These are phyloP conservation scores for Mustela nigripes DNA, from an alignment of 2,113 vertebrate genomes.

Conservation along the genomic window DNA sequence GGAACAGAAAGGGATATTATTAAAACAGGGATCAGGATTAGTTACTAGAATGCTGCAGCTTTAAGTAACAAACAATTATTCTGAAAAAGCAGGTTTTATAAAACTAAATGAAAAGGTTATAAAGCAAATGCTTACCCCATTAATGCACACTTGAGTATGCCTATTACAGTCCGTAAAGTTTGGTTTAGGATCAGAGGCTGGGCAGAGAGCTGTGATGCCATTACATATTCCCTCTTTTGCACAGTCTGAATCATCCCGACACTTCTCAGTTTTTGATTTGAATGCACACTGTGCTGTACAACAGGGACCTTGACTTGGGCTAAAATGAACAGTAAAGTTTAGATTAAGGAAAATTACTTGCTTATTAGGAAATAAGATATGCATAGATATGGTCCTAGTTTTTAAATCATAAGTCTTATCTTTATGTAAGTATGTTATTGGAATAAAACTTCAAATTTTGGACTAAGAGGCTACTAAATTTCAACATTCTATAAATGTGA, in stretches of 20 bases:
- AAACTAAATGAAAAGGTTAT: slow-evolving; percentile 30
- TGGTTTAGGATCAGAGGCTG: slow-evolving; percentile 91
- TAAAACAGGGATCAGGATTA: slow-evolving; percentile 29
- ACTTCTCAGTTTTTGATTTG: slow-evolving; percentile 86
- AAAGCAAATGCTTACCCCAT: slow-evolving; percentile 89
- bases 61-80: not conserved
- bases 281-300: slow-evolving; percentile 91
- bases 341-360: slow-evolving; percentile 21
- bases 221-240: slow-evolving; percentile 92
- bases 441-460: slow-evolving; percentile 8
- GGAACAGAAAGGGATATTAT: not conserved
- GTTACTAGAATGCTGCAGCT: not conserved
- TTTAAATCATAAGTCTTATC: slow-evolving; percentile 22
- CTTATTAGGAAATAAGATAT: not conserved
- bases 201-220: slow-evolving; percentile 92
- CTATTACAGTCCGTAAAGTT: slow-evolving; percentile 94
- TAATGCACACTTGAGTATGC: slow-evolving; percentile 97
- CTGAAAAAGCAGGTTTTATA: slow-evolving; percentile 35
- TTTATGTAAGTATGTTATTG: slow-evolving; percentile 6
- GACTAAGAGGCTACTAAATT: not conserved
- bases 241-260: slow-evolving; percentile 94
- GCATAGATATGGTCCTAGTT: not conserved
- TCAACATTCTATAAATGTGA: not conserved
- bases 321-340: slow-evolving; percentile 76
- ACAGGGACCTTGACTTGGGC: slow-evolving; percentile 97